Evolutionary conservation across 1,140 invertebrate species (phyloP).

Genomic region (Lycorma delicatula): DNA sequence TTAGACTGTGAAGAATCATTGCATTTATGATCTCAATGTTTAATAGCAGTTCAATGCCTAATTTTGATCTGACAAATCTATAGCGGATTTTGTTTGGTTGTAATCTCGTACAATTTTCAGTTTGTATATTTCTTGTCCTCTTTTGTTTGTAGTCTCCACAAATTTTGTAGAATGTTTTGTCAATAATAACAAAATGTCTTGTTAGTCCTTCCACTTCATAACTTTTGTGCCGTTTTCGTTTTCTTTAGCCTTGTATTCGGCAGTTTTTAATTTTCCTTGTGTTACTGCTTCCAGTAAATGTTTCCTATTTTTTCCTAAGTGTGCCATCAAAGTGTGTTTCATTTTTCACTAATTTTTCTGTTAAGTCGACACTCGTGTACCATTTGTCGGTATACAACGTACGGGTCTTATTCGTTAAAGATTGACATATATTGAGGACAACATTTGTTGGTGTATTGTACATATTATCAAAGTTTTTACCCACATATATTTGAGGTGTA

Average conservation of each 20-base stretch:
- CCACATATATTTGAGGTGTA: slow-evolving; percentile 20
- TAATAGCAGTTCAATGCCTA: no score
- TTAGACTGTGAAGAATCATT: no score
- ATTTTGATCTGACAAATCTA: no score
- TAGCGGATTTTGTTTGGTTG: no score
- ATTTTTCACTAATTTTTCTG: slow-evolving; percentile 12
- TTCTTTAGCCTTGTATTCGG: slow-evolving; percentile 9
- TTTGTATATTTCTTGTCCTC: no score
- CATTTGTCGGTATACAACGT: slow-evolving; percentile 18
- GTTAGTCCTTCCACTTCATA: slow-evolving; percentile 30
- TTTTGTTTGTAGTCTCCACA: slow-evolving; percentile 24
- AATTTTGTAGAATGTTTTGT: slow-evolving; percentile 21
- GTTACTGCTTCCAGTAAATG: slow-evolving; percentile 12
- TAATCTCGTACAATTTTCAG: no score
- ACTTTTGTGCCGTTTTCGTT: slow-evolving; percentile 16
- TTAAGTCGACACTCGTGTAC: slow-evolving; percentile 20
- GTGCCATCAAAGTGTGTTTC: slow-evolving; percentile 18
- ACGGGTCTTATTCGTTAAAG: slow-evolving; percentile 15
- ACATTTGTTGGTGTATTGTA: slow-evolving; percentile 18
- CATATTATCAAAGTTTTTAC: slow-evolving; percentile 8
- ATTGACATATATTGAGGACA: slow-evolving; percentile 23
- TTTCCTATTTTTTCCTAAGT: slow-evolving; percentile 19
- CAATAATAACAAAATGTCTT: slow-evolving; percentile 26
- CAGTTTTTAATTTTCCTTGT: slow-evolving; percentile 10
- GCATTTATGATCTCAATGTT: no score